Evolutionary conservation across 2,888 invertebrate genomes (phyloP), one percentile per base, ranked within the genome.

Genomic region (Andrena praecox): DNA sequence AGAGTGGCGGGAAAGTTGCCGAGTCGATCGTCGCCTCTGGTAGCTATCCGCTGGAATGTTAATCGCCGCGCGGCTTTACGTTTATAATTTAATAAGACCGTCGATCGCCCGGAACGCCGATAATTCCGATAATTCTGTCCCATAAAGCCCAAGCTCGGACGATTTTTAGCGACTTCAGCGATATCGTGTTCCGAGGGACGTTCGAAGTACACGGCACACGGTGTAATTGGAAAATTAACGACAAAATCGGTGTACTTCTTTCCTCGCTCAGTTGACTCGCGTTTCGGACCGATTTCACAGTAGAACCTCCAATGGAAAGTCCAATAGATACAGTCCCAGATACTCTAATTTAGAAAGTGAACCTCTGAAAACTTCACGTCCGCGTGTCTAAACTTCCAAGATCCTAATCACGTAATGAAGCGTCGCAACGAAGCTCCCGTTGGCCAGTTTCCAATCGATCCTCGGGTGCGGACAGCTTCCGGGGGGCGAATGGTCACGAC

Each of bases 51-150:
- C 1, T 0, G 12, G 50, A 70, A 59, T 67, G 33, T 59, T 71
- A 50, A 71, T 63, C 63, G 31, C 16, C 29, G 20, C n/a, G 52
- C 50, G 29, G 59, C 33, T 60, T 50, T 42, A 56, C 6, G 64
- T 64, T 64, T 64, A 64, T 80, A 64, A 79, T 79, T 79, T 80
- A 80, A 80, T 80, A 70, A 70, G 27, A 20, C 5, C 20, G 7
- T 20, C 31, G 20, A 6, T 24, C 20, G 12, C 33, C 52, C 50
- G 60, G 20, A 35, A 52, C 31, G 8, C 16, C 69, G 63, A 69
- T 80, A 35, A 63, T 68, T 68, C 48, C 29, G 56, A 67, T 68
- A 16, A 77, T 76, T 24, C 27, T 54, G 52, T 3, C 20, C 20
- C n/a, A 52, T 52, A 52, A 52, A 1, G 52, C 6, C 52, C 20